These are phyloP conservation scores for Palythoa heliodiscus DNA, from an alignment of 92 coral and sea anemone species.

Conservation along the genomic window DNA sequence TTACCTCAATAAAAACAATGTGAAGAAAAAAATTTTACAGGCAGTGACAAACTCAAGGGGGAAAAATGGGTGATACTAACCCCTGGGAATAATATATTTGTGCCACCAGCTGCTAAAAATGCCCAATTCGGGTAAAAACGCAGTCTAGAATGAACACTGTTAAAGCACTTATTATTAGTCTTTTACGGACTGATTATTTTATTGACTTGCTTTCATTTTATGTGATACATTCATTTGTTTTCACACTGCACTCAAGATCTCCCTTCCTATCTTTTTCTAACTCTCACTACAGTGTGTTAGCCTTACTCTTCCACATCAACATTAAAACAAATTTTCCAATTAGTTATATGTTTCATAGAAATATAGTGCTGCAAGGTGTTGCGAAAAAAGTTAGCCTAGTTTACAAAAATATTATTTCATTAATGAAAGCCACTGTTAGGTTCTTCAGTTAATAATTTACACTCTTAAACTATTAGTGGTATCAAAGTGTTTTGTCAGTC, in stretches of 20 bases:
- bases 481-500: not conserved
- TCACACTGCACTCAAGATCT: not conserved
- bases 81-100: too few relatives aligned
- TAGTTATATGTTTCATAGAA: not conserved
- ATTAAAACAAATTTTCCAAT: not conserved
- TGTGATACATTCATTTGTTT: not conserved
- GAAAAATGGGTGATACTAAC: too few relatives aligned
- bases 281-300: not conserved
- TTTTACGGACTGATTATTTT: not conserved
- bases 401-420: not conserved
- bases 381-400: not conserved
- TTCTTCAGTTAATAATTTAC: not conserved
- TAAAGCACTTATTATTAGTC: not conserved
- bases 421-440: not conserved
- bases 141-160: not conserved
- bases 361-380: not conserved
- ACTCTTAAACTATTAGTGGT: not conserved
- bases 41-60: too few relatives aligned
- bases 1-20: too few relatives aligned
- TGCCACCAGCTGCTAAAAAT: not conserved
- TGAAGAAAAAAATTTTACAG: too few relatives aligned
- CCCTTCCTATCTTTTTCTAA: not conserved
- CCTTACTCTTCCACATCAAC: not conserved
- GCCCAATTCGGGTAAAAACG: not conserved
- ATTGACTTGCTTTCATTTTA: not conserved